Conservation (phyloP, 1,140 invertebrate genomes). For the Drosophila ficusphila region DNA sequence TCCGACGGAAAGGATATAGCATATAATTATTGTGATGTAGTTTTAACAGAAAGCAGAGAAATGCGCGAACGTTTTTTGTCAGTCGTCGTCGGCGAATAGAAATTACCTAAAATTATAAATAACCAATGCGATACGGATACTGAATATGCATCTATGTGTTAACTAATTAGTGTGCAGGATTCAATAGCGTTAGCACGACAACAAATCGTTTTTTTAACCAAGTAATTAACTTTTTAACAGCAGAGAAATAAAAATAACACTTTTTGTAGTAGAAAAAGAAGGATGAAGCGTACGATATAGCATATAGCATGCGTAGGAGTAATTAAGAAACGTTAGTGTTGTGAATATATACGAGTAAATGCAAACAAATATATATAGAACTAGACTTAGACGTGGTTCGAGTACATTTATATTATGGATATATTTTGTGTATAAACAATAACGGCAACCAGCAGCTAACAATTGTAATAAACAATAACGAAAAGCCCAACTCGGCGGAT, state of each 20-base stretch:
- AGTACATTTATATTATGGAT: constrained; percentile 30
- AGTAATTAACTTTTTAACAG: constrained; percentile 45
- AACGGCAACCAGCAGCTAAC: constrained; percentile 44
- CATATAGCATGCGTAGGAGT: constrained; percentile 41
- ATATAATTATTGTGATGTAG: constrained; percentile 84
- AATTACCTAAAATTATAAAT: constrained; percentile 63
- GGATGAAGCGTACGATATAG: no score
- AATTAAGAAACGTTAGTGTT: constrained; percentile 78
- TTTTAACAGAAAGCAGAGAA: constrained; percentile 74
- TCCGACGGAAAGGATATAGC: constrained; percentile 69
- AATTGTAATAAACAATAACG: constrained; percentile 36
- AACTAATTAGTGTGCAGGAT: constrained; percentile 65
- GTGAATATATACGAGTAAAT: constrained; percentile 71
- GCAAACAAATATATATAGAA: constrained; percentile 30
- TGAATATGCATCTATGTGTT: constrained; percentile 56
- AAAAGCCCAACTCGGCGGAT: constrained; percentile 13
- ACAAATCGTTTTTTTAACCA: constrained; percentile 43
- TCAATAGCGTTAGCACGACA: constrained; percentile 21
- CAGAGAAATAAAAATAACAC: constrained; percentile 10
- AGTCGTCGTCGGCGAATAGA: constrained; percentile 46
- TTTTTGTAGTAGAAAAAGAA: constrained; percentile 43
- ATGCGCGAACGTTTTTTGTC: constrained; percentile 43
- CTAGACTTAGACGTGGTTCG: constrained; percentile 31
- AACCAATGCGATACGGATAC: constrained; percentile 32
- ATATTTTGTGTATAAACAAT: constrained; percentile 56